These are phyloP conservation scores for Pyrrhura leucotis DNA, from an alignment of 2,797 vertebrate genomes.

Conservation along the genomic window DNA sequence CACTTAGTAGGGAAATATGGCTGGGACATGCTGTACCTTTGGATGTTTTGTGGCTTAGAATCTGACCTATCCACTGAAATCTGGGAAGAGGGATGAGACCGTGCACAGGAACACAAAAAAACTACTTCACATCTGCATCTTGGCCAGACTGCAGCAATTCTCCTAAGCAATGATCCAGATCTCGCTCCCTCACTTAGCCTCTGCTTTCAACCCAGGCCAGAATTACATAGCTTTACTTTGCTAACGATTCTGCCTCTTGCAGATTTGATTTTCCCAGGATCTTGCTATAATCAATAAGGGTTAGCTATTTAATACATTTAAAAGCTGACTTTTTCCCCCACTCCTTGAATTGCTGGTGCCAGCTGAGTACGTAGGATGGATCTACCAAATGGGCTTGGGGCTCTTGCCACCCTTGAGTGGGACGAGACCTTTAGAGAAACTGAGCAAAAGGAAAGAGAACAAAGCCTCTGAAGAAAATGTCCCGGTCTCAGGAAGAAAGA, in stretches of 20 bases:
- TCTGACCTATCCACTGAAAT: not conserved
- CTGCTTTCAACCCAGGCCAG: not conserved
- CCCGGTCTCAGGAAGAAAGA: slow-evolving; percentile 43
- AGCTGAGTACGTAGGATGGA: not conserved
- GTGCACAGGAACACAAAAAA: not conserved
- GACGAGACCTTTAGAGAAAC: not conserved
- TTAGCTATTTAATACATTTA: not conserved
- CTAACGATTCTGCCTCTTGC: not conserved
- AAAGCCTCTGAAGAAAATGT: slow-evolving; percentile 36
- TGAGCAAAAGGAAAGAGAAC: slow-evolving; percentile 15
- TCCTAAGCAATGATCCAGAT: not conserved
- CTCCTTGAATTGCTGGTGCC: slow-evolving; percentile 36
- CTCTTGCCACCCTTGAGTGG: not conserved
- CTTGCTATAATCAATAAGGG: not conserved
- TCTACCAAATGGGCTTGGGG: not conserved
- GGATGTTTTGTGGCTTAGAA: not conserved
- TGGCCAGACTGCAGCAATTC: not conserved
- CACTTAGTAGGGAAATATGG: not conserved
- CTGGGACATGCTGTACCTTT: not conserved
- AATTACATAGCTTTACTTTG: not conserved
- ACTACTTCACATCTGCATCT: not conserved
- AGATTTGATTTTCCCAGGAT: not conserved
- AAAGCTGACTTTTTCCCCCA: not conserved
- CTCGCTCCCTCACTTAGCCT: not conserved
- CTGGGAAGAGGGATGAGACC: not conserved